Conservation (phyloP, 1,140 invertebrate species). For the Ericerus pela region DNA sequence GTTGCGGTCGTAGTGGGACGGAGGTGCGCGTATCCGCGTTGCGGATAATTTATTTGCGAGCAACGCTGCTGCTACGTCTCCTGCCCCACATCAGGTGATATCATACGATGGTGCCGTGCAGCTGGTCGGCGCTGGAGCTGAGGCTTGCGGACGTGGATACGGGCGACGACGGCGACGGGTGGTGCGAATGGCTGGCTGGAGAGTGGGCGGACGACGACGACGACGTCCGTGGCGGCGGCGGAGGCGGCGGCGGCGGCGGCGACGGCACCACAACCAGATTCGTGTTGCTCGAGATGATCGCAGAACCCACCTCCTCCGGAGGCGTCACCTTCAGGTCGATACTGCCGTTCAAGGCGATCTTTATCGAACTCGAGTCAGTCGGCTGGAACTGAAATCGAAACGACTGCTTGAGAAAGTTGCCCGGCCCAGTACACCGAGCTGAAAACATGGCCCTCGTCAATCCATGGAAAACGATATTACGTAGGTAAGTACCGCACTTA, state of each 20-base stretch:
- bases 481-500: too few species aligned
- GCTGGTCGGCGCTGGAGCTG: conserved; percentile 48
- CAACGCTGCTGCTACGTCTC: conserved; percentile 47
- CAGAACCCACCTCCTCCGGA: conserved; percentile 49
- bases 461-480: too few species aligned
- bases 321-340: conserved; percentile 73
- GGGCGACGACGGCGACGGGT: conserved; percentile 34
- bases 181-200: conserved; percentile 28
- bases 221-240: conserved; percentile 15
- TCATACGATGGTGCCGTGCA: conserved; percentile 83
- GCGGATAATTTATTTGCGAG: conserved; percentile 36
- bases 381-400: conserved; percentile 18
- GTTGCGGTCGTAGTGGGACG: too few species aligned
- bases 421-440: not conserved
- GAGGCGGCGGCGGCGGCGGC: conserved; percentile 24
- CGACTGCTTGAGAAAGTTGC: not conserved
- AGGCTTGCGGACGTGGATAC: conserved; percentile 22
- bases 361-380: conserved; percentile 44
- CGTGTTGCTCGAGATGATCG: conserved; percentile 36
- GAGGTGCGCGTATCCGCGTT: too few species aligned
- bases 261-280: conserved; percentile 36
- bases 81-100: conserved; percentile 80
- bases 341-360: conserved; percentile 68
- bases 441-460: too few species aligned
- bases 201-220: conserved; percentile 29